Percentiles rank a stretch among this genome's conserved stretches.
These are phyloP conservation scores for Nowickia ferox DNA, from an alignment of 2,888 invertebrate species.

Conservation along the genomic window DNA sequence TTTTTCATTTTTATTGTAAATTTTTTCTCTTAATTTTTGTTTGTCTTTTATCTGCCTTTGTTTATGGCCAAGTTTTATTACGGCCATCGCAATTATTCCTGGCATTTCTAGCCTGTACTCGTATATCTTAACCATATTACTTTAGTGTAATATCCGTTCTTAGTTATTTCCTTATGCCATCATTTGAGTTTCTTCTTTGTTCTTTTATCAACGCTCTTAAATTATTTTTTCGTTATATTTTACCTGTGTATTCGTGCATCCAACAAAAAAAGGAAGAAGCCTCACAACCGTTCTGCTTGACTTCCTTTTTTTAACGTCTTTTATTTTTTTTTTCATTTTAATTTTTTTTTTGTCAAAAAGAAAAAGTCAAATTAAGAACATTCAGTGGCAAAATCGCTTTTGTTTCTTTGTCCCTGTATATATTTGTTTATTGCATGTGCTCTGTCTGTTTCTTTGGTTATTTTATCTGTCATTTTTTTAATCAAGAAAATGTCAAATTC, in stretches of 20 bases:
- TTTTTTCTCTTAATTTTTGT: neutral
- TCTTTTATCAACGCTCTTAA: conserved; percentile 26
- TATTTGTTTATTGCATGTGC: conserved; percentile 35
- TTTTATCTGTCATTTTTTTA: conserved; percentile 59
- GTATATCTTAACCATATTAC: conserved; percentile 44
- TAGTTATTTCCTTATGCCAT: neutral
- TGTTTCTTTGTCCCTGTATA: conserved; percentile 25
- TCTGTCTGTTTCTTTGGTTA: conserved; percentile 41
- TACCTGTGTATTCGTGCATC: conserved; percentile 20
- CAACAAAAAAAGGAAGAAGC: conserved; percentile 73
- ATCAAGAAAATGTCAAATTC: conserved; percentile 39
- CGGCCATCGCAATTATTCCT: conserved; percentile 48
- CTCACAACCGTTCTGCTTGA: conserved; percentile 75
- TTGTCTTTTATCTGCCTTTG: neutral
- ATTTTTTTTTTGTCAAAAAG: neutral
- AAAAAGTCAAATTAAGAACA: conserved; percentile 32
- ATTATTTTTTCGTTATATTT: conserved; percentile 5
- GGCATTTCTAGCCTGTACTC: conserved; percentile 49
- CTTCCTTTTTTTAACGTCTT: conserved; percentile 74
- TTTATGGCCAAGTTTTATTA: conserved; percentile 10
- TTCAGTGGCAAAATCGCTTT: conserved; percentile 29
- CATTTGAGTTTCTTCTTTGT: conserved; percentile 4
- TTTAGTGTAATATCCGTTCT: conserved; percentile 24
- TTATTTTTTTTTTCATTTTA: conserved; percentile 47
- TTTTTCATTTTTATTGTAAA: too few relatives aligned